Evolutionary conservation across 2,797 vertebrate genomes (phyloP).

Genomic region (Poecilia gillii): DNA sequence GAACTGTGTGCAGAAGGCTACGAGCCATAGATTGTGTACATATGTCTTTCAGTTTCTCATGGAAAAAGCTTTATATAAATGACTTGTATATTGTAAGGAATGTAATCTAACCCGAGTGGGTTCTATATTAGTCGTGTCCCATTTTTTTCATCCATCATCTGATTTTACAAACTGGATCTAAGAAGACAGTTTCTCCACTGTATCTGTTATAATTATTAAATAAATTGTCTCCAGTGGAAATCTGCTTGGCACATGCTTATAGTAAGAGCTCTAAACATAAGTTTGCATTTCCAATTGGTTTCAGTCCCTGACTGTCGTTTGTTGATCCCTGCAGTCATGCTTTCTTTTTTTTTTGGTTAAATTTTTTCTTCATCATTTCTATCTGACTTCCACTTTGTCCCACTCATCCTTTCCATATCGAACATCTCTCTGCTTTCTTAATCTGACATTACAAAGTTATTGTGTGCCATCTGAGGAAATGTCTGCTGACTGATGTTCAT

Average conservation of each 20-base stretch:
- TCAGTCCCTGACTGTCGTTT: conserved; percentile 42
- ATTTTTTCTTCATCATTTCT: conserved; percentile 42
- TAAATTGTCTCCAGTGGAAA: conserved; percentile 24
- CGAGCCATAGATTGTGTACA: conserved; percentile 2
- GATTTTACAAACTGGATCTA: conserved; percentile 27
- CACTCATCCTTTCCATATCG: conserved; percentile 30
- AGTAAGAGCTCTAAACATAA: conserved; percentile 36
- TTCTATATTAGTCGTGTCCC: conserved; percentile 2
- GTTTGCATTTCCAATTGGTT: conserved; percentile 65
- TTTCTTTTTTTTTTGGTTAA: conserved; percentile 24
- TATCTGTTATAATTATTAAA: conserved; percentile 27
- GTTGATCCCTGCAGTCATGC: conserved; percentile 60
- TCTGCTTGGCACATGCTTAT: conserved; percentile 40
- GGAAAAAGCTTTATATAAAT: conserved; percentile 3
- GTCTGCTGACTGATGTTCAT: conserved; percentile 12
- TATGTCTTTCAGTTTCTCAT: not conserved
- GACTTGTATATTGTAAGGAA: not conserved
- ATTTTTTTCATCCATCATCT: conserved; percentile 14
- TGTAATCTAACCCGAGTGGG: not conserved
- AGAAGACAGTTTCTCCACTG: conserved; percentile 17
- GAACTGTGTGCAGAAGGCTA: conserved; percentile 9
- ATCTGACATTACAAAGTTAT: conserved; percentile 6
- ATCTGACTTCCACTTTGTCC: conserved; percentile 35
- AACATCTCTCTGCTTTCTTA: conserved; percentile 12
- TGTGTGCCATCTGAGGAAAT: conserved; percentile 4